phyloP scores from a whole-genome alignment of 2,797 vertebrate species.

The Cossypha caffra region DNA sequence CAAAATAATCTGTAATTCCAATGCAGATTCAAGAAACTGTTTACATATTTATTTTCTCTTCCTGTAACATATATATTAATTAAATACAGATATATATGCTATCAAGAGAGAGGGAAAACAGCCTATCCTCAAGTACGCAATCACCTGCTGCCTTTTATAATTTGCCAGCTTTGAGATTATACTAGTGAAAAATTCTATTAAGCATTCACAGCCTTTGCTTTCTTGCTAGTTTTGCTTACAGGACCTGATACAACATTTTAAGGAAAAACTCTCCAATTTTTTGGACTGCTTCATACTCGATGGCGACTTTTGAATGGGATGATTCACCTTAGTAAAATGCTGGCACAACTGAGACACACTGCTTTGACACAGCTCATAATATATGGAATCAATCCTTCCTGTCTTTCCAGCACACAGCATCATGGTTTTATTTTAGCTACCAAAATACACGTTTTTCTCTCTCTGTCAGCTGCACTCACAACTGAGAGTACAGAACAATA shows the following conservation, averaged over 20 bases:
- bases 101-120: not conserved
- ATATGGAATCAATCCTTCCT: not conserved
- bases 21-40: not conserved
- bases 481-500: not conserved
- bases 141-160: not conserved
- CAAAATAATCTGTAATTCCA: constrained; percentile 1
- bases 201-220: not conserved
- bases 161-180: not conserved
- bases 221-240: not conserved
- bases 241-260: not conserved
- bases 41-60: not conserved
- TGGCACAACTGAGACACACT: not conserved
- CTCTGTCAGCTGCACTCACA: not conserved
- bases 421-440: not conserved
- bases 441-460: not conserved
- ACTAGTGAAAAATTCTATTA: not conserved
- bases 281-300: not conserved
- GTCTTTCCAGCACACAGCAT: not conserved
- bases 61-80: not conserved
- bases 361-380: not conserved
- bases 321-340: not conserved
- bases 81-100: not conserved
- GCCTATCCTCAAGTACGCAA: not conserved
- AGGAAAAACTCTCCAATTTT: not conserved
- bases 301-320: not conserved